A percentile compares a stretch with the other conserved stretches of the same genome.
These are phyloP conservation scores for Sebastes kiyomatsui DNA, from an alignment of 2,797 vertebrate species.

Conservation along the genomic window DNA sequence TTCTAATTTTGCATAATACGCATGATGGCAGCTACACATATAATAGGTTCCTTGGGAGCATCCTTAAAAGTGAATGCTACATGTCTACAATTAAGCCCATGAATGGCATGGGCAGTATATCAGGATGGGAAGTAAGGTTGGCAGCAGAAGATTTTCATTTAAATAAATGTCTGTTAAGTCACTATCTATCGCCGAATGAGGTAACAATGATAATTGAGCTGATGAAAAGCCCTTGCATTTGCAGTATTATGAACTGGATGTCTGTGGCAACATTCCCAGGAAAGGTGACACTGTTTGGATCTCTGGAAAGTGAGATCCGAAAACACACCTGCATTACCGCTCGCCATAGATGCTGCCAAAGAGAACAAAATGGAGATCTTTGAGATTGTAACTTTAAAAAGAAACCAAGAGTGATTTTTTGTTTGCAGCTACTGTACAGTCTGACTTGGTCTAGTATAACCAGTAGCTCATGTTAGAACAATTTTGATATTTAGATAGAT, in stretches of 20 bases:
- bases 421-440: too few relatives aligned
- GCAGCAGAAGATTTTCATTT: not conserved
- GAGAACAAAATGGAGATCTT: not conserved
- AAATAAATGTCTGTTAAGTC: not conserved
- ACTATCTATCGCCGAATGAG: not conserved
- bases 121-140: not conserved
- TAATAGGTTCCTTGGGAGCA: not conserved
- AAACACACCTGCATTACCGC: not conserved
- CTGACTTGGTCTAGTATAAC: too few relatives aligned
- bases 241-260: not conserved
- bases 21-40: not conserved
- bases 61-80: too few relatives aligned
- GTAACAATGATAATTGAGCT: not conserved
- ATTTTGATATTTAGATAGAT: too few relatives aligned
- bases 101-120: not conserved
- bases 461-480: too few relatives aligned
- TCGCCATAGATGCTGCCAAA: not conserved
- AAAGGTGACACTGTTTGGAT: not conserved
- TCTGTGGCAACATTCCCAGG: not conserved
- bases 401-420: too few relatives aligned
- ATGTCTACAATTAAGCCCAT: not conserved
- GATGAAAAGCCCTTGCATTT: not conserved
- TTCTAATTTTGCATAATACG: not conserved
- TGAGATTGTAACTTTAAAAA: too few relatives aligned
- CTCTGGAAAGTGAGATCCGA: not conserved